Evolutionary conservation across 2,888 invertebrate genomes (phyloP).

Genomic region (Drosophila pegasa): DNA sequence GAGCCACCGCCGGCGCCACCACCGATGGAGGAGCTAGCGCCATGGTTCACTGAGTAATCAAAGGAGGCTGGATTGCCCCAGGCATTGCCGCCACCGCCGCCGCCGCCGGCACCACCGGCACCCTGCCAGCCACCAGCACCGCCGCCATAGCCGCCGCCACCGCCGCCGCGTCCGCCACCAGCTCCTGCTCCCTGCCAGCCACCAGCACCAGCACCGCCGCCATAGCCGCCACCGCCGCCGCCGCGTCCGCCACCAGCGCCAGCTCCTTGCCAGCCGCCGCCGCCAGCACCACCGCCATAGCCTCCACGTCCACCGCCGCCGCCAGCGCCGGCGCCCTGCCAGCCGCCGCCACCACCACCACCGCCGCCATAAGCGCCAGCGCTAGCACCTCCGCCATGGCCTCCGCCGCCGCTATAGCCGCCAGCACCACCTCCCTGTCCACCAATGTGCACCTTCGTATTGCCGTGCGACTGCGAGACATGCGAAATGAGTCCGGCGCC

Average conservation of each 20-base stretch:
- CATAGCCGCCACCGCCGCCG: conserved; percentile 17
- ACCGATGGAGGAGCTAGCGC: conserved; percentile 36
- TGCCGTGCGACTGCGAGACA: conserved; percentile 64
- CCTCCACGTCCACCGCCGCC: conserved; percentile 1
- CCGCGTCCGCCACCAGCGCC: conserved; percentile 36
- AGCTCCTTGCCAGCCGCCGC: conserved; percentile 16
- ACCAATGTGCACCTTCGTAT: conserved; percentile 63
- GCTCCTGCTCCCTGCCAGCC: conserved; percentile 33
- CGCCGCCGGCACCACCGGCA: conserved; percentile 31
- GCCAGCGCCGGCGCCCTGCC: conserved; percentile 3
- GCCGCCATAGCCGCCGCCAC: conserved; percentile 24
- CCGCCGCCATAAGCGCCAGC: conserved; percentile 1
- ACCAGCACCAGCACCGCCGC: conserved; percentile 25
- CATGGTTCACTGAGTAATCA: conserved; percentile 55
- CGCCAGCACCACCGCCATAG: conserved; percentile 5
- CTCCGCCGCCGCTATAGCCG: conserved; percentile 47
- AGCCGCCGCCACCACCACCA: conserved; percentile 17
- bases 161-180: conserved; percentile 37
- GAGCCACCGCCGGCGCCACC: conserved; percentile 61
- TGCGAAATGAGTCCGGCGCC: conserved; percentile 66
- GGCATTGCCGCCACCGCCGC: conserved; percentile 46
- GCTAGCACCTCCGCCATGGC: background rate
- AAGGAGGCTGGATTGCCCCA: conserved; percentile 53
- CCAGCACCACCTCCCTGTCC: conserved; percentile 35
- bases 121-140: conserved; percentile 30